Evolutionary conservation across 2,888 invertebrate species (phyloP), one percentile per base, ranked within the genome.

Genomic region (Cacoxenus indagator): DNA sequence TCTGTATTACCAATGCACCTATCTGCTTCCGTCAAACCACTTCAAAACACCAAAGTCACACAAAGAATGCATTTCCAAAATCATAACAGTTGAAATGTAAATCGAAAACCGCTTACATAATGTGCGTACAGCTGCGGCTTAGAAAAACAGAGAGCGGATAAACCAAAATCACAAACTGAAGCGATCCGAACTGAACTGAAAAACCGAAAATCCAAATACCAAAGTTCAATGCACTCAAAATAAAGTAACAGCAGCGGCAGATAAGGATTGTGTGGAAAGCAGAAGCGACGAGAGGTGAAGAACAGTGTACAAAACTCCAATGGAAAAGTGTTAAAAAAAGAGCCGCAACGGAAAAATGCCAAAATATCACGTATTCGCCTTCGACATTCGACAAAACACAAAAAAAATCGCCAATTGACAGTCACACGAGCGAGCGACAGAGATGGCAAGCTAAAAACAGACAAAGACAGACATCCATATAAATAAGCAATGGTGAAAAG

Each of bases 351-450:
- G 37, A 37, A 37, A 61, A 76, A 72, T 75, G 70, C 72, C 71
- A 70, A 78, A 76, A 76, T 75, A 76, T 76, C 76, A 76, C 78
- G 76, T 76, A 76, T 76, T 82, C 79, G 79, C 76, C 78, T 75
- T 24, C 66, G 43, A 59, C 66, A 43, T n/a, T n/a, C n/a, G n/a
- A n/a, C 45, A 43, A 37, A 51, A 19, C 51, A 51, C 22, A 19
- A 1, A 51, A 51, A 51, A 8, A 19, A 17, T 51, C 51, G n/a
- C n/a, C n/a, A n/a, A n/a, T n/a, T n/a, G 14, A 37, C 9, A 37
- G 37, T 37, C 37, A 37, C 37, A 14, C n/a, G n/a, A 51, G 59
- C 19, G 27, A 43, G 8, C 31, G 37, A 61, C 19, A 26, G n/a
- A 43, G 8, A n/a, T 37, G 22, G 17, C n/a, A 43, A 19, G 17